A percentile compares a stretch with the other conserved stretches of the same genome.
Conservation (phyloP, 1,140 invertebrate species). For the Eupeodes corollae region DNA sequence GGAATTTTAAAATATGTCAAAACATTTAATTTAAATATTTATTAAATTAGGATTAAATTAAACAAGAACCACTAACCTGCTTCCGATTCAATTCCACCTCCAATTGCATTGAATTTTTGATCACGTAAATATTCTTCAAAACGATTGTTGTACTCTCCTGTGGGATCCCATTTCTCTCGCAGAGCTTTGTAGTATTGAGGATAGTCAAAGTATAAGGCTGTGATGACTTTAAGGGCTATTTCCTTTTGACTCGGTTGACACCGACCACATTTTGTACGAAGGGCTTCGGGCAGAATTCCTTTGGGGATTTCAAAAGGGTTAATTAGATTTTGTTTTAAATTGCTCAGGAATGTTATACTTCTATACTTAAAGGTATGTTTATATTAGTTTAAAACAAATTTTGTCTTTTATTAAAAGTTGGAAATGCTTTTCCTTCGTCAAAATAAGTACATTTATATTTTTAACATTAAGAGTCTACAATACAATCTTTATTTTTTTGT, state of each 20-base stretch:
- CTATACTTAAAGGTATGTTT: no score
- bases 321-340: no score
- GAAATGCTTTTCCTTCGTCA: no score
- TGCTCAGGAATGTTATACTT: no score
- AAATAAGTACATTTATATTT: no score
- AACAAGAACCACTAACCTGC: not conserved
- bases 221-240: slow-evolving; percentile 42
- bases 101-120: slow-evolving; percentile 37
- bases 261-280: slow-evolving; percentile 46
- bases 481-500: no score
- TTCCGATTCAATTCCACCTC: not conserved
- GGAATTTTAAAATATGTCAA: not conserved
- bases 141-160: slow-evolving; percentile 41
- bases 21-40: not conserved
- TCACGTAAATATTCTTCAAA: slow-evolving; percentile 40
- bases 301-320: slow-evolving; percentile 5
- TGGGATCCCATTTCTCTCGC: slow-evolving; percentile 45
- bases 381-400: no score
- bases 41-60: not conserved
- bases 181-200: slow-evolving; percentile 46
- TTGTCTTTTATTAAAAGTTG: no score
- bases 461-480: no score
- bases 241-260: slow-evolving; percentile 49
- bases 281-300: slow-evolving; percentile 51
- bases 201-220: slow-evolving; percentile 44